A percentile compares a stretch with the other conserved stretches of the same genome.
Conservation (phyloP, 53 echinoderm and acorn worm genomes). For the Mesocentrotus franciscanus region DNA sequence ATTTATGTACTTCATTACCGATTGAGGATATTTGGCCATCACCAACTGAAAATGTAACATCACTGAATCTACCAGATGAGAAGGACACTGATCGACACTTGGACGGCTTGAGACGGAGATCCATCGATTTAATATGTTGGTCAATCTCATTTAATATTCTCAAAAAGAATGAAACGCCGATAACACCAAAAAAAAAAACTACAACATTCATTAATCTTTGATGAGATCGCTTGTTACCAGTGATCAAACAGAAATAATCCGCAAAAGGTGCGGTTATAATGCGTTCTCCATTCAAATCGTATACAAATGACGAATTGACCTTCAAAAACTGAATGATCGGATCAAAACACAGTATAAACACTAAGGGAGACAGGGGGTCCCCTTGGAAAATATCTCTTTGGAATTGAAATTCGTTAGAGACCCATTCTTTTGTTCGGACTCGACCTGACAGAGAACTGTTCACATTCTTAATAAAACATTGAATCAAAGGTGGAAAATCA, state of each 20-base stretch:
- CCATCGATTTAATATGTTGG: slow-evolving; percentile 14
- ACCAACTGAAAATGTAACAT: slow-evolving; percentile 8
- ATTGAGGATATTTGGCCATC: not conserved
- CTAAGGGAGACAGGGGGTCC: slow-evolving; percentile 31
- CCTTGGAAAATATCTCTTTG: slow-evolving; percentile 34
- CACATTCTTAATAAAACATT: no score
- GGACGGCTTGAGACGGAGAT: slow-evolving; percentile 43
- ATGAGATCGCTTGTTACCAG: slow-evolving; percentile 21
- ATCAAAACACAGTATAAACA: slow-evolving; percentile 44
- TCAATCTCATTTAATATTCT: no score
- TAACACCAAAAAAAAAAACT: no score
- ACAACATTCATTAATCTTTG: slow-evolving; percentile 45
- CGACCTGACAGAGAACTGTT: not conserved
- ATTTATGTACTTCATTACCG: slow-evolving; percentile 44
- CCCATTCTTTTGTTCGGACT: slow-evolving; percentile 1
- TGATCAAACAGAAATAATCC: slow-evolving; percentile 43
- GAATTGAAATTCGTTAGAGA: not conserved
- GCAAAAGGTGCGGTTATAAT: slow-evolving; percentile 38
- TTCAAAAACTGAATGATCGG: slow-evolving; percentile 27
- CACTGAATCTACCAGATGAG: slow-evolving; percentile 1
- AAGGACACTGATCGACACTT: slow-evolving; percentile 39
- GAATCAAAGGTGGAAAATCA: not conserved
- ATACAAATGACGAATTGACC: not conserved
- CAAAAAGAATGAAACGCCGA: no score
- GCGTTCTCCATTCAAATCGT: slow-evolving; percentile 33